Base-by-base conservation (phyloP, 30 jellyfish, hydroid and myxozoan species). In the Turritopsis rubra region DNA sequence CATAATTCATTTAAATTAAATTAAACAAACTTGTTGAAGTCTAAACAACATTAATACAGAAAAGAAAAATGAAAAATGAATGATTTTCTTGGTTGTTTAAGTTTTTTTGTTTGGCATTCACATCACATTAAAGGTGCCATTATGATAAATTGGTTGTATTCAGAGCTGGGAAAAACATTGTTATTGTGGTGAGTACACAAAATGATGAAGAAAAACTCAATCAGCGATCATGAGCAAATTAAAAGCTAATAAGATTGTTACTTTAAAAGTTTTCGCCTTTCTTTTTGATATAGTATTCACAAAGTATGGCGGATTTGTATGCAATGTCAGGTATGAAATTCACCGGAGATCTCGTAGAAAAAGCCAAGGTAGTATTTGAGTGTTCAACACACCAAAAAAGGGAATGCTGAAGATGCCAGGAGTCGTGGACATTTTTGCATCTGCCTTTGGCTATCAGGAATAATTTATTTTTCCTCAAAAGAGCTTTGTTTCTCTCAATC, bases 251-350 rank as follows among this genome's bases (percentile, higher is more conserved):
- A 13, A 41, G 13, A 41, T 41, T 41, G 60, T 41, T 41, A 41
- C 60, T 41, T 41, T 41, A 41, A 41, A 41, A 23, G 28, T 68
- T 68, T 68, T 68, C 77, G 77, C 28, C 66, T 80, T 53, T 80
- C 52, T 80, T 80, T 80, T 80, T 80, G 79, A 54, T 53, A 80
- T 80, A 80, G 87, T 80, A 80, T 54, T 54, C 87, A 22, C 87
- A 80, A 80, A 68, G 60, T 53, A 26, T 65, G 65, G 65, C 83
- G 41, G 87, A 80, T 65, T 65, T 68, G 65, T 53, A 80, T 76
- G 66, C 28, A 25, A 21, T 76, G 75, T 26, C 87, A 80, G 87
- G 87, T 80, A 80, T 65, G 87, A 80, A 25, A n/a, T 24, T 28
- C 28, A 29, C 66, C 71, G 28, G 70, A 26, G 81, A 18, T 41